Base-by-base conservation (phyloP, 2,888 invertebrate species). In the Nomada ruficornis region DNA sequence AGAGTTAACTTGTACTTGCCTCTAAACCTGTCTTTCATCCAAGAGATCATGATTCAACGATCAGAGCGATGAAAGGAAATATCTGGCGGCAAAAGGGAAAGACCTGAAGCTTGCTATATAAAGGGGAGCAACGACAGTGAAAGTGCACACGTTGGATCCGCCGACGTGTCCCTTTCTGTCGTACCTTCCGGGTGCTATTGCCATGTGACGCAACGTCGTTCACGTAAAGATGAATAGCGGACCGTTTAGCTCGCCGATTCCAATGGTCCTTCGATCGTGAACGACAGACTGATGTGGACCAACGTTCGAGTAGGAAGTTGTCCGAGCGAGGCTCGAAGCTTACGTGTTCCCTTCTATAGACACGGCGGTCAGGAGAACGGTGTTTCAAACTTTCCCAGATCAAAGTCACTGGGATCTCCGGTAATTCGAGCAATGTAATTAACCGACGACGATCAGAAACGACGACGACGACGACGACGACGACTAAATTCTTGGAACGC, bases 161-260 rank as follows among this genome's bases (percentile, higher is more conserved):
- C 57, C 71, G 63, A 47, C 57, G 59, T 55, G 64, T 76, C 54
- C 79, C 83, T 82, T 74, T 70, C 77, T 81, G 54, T 77, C 70
- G n/a, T 55, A 64, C 57, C 65, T 76, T 72, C 63, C 73, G 73
- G 73, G 57, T 77, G 42, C 50, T 80, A 81, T 84, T 50, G 83
- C 81, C 86, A 36, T 15, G 83, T 91, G 90, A 88, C 89, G 86
- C 88, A 91, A 91, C 86, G 80, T 20, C 52, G 52, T 82, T 82
- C 80, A 76, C 83, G 86, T 76, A 82, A 85, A 86, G 84, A 89
- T 81, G 80, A 86, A 86, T 72, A 80, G 77, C 70, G 62, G 60
- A 68, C 75, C 63, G 79, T 83, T 83, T 76, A 73, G 71, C 57
- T 52, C 13, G 55, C n/a, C 47, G 72, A 80, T 79, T 80, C 71